These are phyloP conservation scores for Pelodiscus sinensis DNA, from an alignment of 2,113 vertebrate genomes.

Conservation along the genomic window DNA sequence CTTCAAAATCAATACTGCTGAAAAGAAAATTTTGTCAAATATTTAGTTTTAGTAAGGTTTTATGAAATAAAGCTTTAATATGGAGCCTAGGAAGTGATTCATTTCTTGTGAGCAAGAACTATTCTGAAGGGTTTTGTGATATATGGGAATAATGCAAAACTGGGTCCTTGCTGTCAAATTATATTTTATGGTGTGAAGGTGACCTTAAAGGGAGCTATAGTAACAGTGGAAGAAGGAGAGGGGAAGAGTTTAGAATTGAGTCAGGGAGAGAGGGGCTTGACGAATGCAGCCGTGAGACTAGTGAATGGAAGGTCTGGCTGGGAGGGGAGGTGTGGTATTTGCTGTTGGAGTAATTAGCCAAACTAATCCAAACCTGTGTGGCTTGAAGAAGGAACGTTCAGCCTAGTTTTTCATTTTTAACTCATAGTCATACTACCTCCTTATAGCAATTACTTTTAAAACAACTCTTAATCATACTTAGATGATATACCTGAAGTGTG, in stretches of 20 bases:
- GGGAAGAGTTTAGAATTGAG: not conserved
- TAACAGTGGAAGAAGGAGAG: rapidly evolving
- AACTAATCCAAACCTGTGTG: not conserved
- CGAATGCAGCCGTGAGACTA: rapidly evolving
- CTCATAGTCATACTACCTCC: not conserved
- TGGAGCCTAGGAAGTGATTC: not conserved
- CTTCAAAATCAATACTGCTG: not conserved
- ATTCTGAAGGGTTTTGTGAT: not conserved
- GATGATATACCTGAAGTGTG: not conserved
- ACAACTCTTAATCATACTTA: not conserved
- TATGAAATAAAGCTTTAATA: not conserved
- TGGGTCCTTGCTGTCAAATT: not conserved
- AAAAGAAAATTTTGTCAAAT: not conserved
- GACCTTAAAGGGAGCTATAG: not conserved
- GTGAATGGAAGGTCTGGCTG: not conserved
- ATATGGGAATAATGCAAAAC: not conserved
- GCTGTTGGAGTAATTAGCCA: not conserved
- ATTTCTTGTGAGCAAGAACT: not conserved
- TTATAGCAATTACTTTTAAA: not conserved
- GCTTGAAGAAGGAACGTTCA: not conserved
- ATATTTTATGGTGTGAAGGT: not conserved
- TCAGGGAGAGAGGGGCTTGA: not conserved
- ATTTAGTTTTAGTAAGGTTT: not conserved
- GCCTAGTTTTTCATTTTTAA: not conserved
- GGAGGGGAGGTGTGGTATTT: not conserved